A percentile compares a stretch with the other conserved stretches of the same genome.
These are phyloP conservation scores for Eueremaeus valkanovi DNA, from an alignment of 2,888 invertebrate genomes.

Conservation along the genomic window DNA sequence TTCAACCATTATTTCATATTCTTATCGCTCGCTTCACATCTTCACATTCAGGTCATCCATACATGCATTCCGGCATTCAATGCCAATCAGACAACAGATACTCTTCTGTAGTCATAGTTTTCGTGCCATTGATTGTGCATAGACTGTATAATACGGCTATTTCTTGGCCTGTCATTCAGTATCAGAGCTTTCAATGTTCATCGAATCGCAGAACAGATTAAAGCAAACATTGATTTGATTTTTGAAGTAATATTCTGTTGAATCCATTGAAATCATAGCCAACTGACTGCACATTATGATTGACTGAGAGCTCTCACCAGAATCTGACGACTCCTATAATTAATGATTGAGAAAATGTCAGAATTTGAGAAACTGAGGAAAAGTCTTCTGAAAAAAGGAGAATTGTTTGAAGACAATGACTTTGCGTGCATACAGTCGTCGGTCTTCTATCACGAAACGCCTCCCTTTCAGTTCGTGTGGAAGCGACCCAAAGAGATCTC, in stretches of 20 bases:
- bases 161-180: neutral
- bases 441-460: slow-evolving; percentile 88
- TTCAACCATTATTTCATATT: neutral
- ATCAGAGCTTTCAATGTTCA: neutral
- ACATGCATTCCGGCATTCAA: neutral
- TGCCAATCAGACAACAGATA: slow-evolving; percentile 11
- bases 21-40: neutral
- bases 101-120: neutral
- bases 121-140: too few species aligned
- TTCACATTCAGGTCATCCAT: neutral
- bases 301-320: neutral
- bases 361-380: slow-evolving; percentile 79
- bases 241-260: neutral
- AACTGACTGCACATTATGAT: neutral
- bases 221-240: neutral
- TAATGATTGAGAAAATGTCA: slow-evolving; percentile 54
- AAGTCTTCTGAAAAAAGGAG: slow-evolving; percentile 70
- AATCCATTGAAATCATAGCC: neutral
- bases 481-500: slow-evolving; percentile 77
- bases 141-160: too few species aligned
- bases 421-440: slow-evolving; percentile 83
- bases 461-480: slow-evolving; percentile 89
- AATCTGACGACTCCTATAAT: neutral
- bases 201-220: neutral
- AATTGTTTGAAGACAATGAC: slow-evolving; percentile 85